A percentile compares a stretch with the other conserved stretches of the same genome.
Conservation (phyloP, 2,797 vertebrate species). For the Myoxocephalus aenaeus region DNA sequence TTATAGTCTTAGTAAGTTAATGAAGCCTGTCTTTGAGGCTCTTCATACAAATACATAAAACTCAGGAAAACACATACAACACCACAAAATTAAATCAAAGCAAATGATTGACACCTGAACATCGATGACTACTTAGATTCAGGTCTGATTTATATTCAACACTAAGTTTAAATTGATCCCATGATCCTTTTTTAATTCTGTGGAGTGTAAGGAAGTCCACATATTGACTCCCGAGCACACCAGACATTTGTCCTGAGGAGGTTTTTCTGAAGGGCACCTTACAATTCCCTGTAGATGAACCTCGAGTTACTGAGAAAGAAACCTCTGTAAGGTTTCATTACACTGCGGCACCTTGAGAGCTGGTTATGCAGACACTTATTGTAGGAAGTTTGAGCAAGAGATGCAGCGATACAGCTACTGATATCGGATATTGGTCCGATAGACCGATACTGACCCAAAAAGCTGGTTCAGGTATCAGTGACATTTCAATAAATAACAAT, state of each 20-base stretch:
- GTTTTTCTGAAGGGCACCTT: constrained; percentile 21
- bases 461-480: background rate
- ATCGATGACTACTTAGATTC: background rate
- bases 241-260: constrained; percentile 3
- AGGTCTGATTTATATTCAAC: background rate
- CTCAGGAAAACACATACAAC: background rate
- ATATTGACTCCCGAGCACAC: background rate
- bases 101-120: background rate
- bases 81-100: background rate
- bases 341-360: background rate
- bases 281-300: constrained; percentile 1
- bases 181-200: background rate
- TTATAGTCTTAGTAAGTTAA: too few relatives aligned
- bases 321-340: background rate
- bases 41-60: background rate
- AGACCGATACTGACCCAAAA: background rate
- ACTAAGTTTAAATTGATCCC: background rate
- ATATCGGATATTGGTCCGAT: background rate
- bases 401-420: background rate
- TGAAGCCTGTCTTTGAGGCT: background rate
- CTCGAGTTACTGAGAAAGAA: constrained; percentile 3
- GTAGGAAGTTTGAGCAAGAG: background rate
- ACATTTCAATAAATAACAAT: background rate
- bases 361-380: background rate
- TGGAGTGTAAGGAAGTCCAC: background rate